phyloP scores from a whole-genome alignment of 2,113 vertebrate species.

The Mormyrus lacerda region DNA sequence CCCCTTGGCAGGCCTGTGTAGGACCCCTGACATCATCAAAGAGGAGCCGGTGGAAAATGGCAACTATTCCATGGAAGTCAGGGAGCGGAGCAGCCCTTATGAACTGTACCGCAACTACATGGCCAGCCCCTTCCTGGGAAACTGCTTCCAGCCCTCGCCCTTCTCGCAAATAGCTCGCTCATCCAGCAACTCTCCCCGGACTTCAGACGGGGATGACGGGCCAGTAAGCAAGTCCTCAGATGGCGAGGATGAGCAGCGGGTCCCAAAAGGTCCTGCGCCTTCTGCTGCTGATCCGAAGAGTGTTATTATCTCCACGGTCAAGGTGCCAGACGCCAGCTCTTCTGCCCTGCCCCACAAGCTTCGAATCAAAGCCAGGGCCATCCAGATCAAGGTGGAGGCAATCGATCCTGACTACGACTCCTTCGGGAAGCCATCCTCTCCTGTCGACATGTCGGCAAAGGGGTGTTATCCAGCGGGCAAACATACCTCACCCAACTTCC shows the following conservation, averaged over 20 bases:
- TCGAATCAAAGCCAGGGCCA: constrained; percentile 82
- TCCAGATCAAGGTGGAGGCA: constrained; percentile 86
- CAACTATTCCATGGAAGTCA: constrained; percentile 55
- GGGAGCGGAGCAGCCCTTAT: constrained; percentile 66
- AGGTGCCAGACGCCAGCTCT: constrained; percentile 76
- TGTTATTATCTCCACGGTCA: constrained; percentile 68
- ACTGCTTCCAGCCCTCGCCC: constrained; percentile 70
- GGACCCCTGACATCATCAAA: constrained; percentile 69
- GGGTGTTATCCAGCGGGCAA: constrained; percentile 59
- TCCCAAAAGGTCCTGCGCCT: constrained; percentile 78
- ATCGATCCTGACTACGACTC: constrained; percentile 76
- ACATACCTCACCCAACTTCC: constrained; percentile 48
- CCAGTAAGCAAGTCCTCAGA: constrained; percentile 81
- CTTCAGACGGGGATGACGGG: constrained; percentile 76
- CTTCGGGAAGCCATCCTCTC: constrained; percentile 65
- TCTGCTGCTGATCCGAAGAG: constrained; percentile 69
- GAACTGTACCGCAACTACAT: constrained; percentile 72
- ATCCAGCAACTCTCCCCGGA: constrained; percentile 83
- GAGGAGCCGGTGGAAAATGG: constrained; percentile 72
- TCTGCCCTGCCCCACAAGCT: constrained; percentile 94
- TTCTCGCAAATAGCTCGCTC: constrained; percentile 73
- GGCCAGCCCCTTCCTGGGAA: constrained; percentile 56
- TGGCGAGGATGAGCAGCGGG: constrained; percentile 92
- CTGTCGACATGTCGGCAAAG: constrained; percentile 61
- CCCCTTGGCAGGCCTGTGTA: constrained; percentile 52